Evolutionary conservation across 2,797 vertebrate species (phyloP), one percentile per base, ranked within the genome.

Genomic region (Phrynocephalus guinanensis): DNA sequence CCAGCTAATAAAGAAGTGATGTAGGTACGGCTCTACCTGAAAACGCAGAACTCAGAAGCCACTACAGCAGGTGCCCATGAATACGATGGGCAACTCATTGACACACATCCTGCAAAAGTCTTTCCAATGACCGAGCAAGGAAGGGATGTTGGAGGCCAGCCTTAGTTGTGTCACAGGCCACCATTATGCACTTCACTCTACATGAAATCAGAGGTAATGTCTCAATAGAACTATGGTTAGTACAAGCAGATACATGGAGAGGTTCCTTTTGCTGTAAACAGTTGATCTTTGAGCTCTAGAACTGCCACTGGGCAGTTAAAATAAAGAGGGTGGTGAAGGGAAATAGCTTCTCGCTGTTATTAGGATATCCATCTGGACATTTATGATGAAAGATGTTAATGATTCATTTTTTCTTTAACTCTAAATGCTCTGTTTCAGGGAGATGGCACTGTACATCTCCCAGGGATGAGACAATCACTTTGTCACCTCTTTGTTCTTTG

Each of bases 341-440:
- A 6, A 71, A 79, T 22, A 4, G 38, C 48, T 71, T 16, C 66
- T 18, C 76, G 66, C 38, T 56, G n/a, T 67, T 52, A 71, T 86
- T 60, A 77, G 66, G 56, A 68, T 77, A 20, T 38, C 79, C 22
- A 89, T 84, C 16, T 24, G 1, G 77, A 11, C 1, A 89, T 38
- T 77, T 86, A 67, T 1, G 1, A 52, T 24, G 22, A 1, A 24
- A 82, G 5, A 11, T 77, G 85, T 24, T 82, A 30, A 24, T 16
- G 20, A 9, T 75, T 66, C 11, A 0, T 38, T 83, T 1, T 15
- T 1, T 15, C 9, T 72, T n/a, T 50, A 52, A n/a, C 7, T 26
- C 0, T 0, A 82, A 30, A 5, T n/a, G 24, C 0, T 0, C 26
- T 22, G 5, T 52, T 63, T 86, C 5, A 1, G 70, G 72, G 80